phyloP scores from a whole-genome alignment of 2,113 vertebrate genomes.

The Bambusicola thoracicus region DNA sequence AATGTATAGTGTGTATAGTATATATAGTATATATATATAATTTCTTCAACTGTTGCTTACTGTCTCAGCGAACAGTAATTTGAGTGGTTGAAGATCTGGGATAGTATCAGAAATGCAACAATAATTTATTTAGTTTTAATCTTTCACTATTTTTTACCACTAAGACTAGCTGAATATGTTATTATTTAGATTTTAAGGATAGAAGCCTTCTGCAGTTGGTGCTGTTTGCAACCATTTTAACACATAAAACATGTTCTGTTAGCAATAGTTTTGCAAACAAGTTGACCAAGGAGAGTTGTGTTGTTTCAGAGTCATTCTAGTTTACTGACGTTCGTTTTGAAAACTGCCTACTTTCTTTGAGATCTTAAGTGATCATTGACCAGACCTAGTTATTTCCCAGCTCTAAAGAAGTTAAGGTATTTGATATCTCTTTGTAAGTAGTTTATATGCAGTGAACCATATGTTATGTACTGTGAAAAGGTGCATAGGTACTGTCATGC shows the following conservation, averaged over 20 bases:
- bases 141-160: neutral
- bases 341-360: neutral
- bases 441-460: neutral
- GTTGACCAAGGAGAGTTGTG: neutral
- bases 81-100: neutral
- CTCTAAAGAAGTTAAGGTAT: neutral
- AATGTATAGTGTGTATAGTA: too few species aligned
- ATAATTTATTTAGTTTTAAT: neutral
- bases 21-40: too few species aligned
- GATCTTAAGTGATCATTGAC: neutral
- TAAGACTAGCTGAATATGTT: neutral
- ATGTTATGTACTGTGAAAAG: neutral
- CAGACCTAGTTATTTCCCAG: neutral
- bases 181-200: neutral
- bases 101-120: neutral
- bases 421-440: neutral
- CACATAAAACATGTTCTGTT: neutral
- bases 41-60: neutral
- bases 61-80: neutral
- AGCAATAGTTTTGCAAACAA: neutral
- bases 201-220: neutral
- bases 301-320: neutral
- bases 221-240: neutral
- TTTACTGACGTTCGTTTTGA: neutral
- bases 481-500: fast-evolving